Evolutionary conservation across 2,797 vertebrate genomes (phyloP).

Genomic region (Propithecus deckenii): DNA sequence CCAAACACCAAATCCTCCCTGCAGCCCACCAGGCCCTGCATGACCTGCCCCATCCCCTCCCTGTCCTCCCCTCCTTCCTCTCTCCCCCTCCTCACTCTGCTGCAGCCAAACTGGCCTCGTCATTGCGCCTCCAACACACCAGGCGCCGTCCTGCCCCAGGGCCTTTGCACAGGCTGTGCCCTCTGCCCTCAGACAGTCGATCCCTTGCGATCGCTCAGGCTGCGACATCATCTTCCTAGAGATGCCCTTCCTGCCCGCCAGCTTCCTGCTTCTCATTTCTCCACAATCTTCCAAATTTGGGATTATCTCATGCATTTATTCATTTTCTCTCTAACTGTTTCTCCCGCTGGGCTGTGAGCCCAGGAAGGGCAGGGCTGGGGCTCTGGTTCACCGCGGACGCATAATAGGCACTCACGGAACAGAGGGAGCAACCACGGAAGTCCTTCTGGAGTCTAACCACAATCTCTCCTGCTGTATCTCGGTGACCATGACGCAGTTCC

Average conservation of each 20-base stretch:
- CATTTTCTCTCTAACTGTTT: not conserved
- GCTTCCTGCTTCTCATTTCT: not conserved
- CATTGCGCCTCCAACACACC: rapidly evolving
- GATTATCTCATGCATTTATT: rapidly evolving
- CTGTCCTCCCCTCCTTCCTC: not conserved
- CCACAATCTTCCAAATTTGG: not conserved
- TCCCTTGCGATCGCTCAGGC: not conserved
- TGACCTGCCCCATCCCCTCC: not conserved
- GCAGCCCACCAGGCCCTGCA: not conserved
- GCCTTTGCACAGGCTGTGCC: not conserved
- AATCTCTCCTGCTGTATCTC: not conserved
- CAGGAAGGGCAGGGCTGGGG: not conserved
- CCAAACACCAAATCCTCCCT: not conserved
- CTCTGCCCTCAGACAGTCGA: not conserved
- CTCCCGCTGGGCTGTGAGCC: rapidly evolving
- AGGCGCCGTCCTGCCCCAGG: not conserved
- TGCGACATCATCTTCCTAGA: not conserved
- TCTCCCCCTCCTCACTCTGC: not conserved
- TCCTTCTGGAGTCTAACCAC: not conserved
- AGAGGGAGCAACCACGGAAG: not conserved
- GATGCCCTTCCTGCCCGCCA: not conserved
- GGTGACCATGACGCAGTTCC: not conserved
- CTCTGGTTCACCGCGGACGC: not conserved
- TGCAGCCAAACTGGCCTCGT: not conserved
- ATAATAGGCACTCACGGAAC: not conserved